Base-by-base conservation (phyloP, 2,113 vertebrate genomes). In the Lota lota region DNA sequence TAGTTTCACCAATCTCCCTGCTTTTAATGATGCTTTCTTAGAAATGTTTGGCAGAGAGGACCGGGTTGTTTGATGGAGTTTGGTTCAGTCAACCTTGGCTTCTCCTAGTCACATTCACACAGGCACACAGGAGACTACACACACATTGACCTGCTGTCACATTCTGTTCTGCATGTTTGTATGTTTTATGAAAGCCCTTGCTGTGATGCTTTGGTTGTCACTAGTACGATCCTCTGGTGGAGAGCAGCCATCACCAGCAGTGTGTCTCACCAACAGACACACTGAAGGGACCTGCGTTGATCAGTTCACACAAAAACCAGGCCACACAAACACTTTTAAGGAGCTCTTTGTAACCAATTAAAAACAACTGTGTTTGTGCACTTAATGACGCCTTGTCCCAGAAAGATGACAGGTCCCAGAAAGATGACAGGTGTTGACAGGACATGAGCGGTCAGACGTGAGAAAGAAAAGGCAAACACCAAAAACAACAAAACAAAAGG, bases 291-390 rank as follows among this genome's bases (percentile, higher is more conserved):
- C 20, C 58, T 33, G 66, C n/a, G 60, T 82, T 83, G 69, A 83
- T 78, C 67, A 71, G 61, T 72, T 63, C 36, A n/a, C 33, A 51
- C 24, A 67, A 15, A 51, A 72, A 81, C 82, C 85, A 78, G 69
- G 22, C 64, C 64, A 65, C 71, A 69, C 74, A 85, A 85, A 85
- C 81, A 84, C 65, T 82, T 60, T 68, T 12, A n/a, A 64, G 73
- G 74, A 66, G 60, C 77, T 67, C 74, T 70, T 63, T 33, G 73
- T 74, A 66, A 87, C 88, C 77, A 87, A 83, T 90, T 88, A 86
- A 78, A 80, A 83, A 73, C 80, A 68, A 74, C 83, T 82, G 83
- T 86, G 68, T 78, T 66, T 66, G 47, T 70, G 65, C 69, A 66
- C 74, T 83, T 82, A 86, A 87, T 80, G 79, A 77, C 60, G 66